Base-by-base conservation (phyloP, 2,113 vertebrate genomes). In the Orthonyx spaldingii region DNA sequence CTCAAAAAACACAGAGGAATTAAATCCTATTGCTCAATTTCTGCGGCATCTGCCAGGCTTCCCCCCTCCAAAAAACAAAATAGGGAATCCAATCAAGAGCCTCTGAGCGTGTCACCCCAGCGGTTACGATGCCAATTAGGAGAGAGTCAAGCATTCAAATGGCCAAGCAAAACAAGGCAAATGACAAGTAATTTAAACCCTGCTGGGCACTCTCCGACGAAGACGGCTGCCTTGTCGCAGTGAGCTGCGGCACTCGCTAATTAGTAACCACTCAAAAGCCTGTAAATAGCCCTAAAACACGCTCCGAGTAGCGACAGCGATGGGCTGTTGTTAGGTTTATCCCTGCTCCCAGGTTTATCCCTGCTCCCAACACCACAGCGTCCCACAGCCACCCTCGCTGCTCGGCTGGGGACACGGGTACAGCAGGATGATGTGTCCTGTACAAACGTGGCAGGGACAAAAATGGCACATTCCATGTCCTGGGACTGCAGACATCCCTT, bases 141-240 rank as follows among this genome's bases (percentile, higher is more conserved):
- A 88, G 76, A 97, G 95, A 94, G 79, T 88, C 93, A 92, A 90
- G 95, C 90, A 95, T 88, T 84, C 90, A 90, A 94, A 90, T 82
- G 85, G 93, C 87, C 93, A 95, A 95, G 94, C 87, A 94, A 95
- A 97, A 96, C 87, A 90, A 93, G 92, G 95, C 90, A 95, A 94
- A 93, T 90, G 93, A 96, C 94, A 95, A 95, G 94, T 71, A 80
- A 94, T 96, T 96, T 90, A 94, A 94, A 88, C 85, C 94, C 96
- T 88, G 93, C 95, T 95, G 95, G 87, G 93, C 82, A 52, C 92
- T 78, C 72, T 63, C 85, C 6, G 61, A 83, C 47, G 5, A 88
- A 88, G 70, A 76, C 95, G 81, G 75, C 93, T 84, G 93, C 42
- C 15, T 44, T 28, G 55, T 59, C 56, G 92, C 86, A 82, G 92